A percentile compares a stretch with the other conserved stretches of the same genome.
Evolutionary conservation across 2,888 invertebrate species (phyloP).

Genomic region (Allacma fusca): DNA sequence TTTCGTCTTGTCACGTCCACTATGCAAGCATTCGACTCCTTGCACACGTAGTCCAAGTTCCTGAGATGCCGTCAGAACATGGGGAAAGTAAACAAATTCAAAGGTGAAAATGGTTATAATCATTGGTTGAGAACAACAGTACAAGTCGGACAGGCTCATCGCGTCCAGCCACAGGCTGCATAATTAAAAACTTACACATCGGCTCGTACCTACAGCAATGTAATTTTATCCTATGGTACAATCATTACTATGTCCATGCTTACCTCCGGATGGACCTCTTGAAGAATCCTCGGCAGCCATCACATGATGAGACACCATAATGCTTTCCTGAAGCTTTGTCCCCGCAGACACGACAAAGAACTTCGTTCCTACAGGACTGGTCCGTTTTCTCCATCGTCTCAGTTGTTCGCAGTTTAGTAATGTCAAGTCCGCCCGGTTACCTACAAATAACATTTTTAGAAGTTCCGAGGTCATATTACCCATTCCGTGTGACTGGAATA

Average conservation of each 20-base stretch:
- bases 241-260: neutral
- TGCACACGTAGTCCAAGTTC: slow-evolving; percentile 89
- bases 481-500: no score
- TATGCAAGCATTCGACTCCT: slow-evolving; percentile 84
- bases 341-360: slow-evolving; percentile 85
- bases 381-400: slow-evolving; percentile 31
- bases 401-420: no score
- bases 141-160: neutral
- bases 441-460: no score
- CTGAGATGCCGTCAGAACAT: slow-evolving; percentile 66
- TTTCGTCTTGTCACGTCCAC: slow-evolving; percentile 92
- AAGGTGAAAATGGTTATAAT: neutral
- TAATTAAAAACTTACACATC: no score
- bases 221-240: no score
- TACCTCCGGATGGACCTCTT: slow-evolving; percentile 89
- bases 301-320: slow-evolving; percentile 86
- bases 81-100: slow-evolving; percentile 6
- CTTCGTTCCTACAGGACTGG: slow-evolving; percentile 64
- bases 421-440: no score
- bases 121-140: neutral
- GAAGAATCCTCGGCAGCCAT: slow-evolving; percentile 92
- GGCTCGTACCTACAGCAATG: no score
- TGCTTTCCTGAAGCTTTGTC: slow-evolving; percentile 82
- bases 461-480: no score
- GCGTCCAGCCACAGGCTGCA: no score